Percentiles rank a stretch among this genome's conserved stretches.
phyloP scores from a whole-genome alignment of 2,797 vertebrate genomes.

The Anguilla megastoma region DNA sequence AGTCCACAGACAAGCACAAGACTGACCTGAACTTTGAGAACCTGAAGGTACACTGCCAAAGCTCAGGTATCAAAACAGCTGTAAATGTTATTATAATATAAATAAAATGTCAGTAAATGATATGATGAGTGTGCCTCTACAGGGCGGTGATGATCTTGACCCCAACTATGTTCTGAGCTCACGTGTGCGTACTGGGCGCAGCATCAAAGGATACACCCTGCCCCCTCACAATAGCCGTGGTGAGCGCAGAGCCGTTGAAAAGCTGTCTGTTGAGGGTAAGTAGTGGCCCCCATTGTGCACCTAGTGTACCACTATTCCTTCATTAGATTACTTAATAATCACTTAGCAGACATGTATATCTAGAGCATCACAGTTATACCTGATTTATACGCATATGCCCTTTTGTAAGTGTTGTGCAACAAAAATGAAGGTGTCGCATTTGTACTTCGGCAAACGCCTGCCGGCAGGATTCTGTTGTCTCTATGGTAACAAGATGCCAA shows the following conservation, averaged over 20 bases:
- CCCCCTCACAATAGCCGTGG: constrained; percentile 83
- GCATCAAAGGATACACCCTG: constrained; percentile 80
- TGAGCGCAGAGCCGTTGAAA: constrained; percentile 86
- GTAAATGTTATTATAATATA: not conserved
- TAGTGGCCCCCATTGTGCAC: no score
- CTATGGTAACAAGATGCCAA: no score
- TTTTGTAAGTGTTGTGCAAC: no score
- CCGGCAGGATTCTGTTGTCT: no score
- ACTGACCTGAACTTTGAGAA: constrained; percentile 93
- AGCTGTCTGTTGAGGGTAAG: constrained; percentile 83
- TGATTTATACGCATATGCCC: no score
- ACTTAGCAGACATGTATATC: not conserved
- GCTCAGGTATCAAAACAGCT: not conserved
- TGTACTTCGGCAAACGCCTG: no score
- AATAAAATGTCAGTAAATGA: no score
- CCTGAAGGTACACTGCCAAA: constrained; percentile 73
- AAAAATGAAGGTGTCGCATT: no score
- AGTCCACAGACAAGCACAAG: constrained; percentile 89
- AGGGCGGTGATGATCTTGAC: constrained; percentile 80
- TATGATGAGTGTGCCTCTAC: not conserved
- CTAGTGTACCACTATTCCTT: not conserved
- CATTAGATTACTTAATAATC: not conserved
- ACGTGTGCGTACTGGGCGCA: constrained; percentile 80
- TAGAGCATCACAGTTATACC: no score
- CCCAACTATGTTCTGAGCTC: constrained; percentile 80